phyloP scores from a whole-genome alignment of 2,113 vertebrate genomes.

The Danio rerio region GRCz12tu NC_133195.1:39532001-39532500 shows the following conservation, averaged over 20 bases:
- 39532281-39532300: neutral
- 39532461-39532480: neutral
- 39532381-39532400: constrained; percentile 17
- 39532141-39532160: neutral
- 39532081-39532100: neutral
- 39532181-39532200: neutral
- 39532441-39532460: constrained; percentile 1
- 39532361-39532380: neutral
- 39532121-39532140: neutral
- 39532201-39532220: neutral
- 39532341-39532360: constrained; percentile 35
- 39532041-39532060: no score
- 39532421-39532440: neutral
- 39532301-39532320: constrained; percentile 30
- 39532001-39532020: neutral
- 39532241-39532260: constrained; percentile 26
- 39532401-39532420: constrained; percentile 8
- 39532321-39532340: constrained; percentile 41
- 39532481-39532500: no score
- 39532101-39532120: constrained; percentile 1
- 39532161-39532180: constrained; percentile 1
- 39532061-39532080: neutral
- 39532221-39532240: neutral
- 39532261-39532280: constrained; percentile 19
- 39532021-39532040: no score